Percentiles rank a stretch among this genome's conserved stretches.
phyloP scores from a whole-genome alignment of 2,888 invertebrate genomes.

The Caenorhabditis sp. region DNA sequence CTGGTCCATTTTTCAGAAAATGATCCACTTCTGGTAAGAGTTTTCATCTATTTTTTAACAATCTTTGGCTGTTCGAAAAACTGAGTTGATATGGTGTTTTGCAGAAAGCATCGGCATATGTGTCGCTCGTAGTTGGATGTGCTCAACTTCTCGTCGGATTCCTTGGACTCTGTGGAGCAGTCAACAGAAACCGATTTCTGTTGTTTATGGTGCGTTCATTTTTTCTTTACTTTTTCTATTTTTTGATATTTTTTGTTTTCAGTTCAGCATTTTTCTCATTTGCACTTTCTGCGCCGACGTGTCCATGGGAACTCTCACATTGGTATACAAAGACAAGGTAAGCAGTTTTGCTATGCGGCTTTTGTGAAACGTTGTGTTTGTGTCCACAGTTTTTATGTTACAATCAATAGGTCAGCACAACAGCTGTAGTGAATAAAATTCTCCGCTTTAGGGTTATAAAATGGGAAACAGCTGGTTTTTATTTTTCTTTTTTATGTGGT shows the following conservation, averaged over 20 bases:
- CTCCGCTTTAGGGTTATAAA: not conserved
- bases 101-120: slow-evolving; percentile 73
- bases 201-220: slow-evolving; percentile 72
- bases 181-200: slow-evolving; percentile 76
- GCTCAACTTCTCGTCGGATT: slow-evolving; percentile 78
- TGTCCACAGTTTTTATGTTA: slow-evolving; percentile 1
- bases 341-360: slow-evolving; percentile 7
- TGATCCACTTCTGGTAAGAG: slow-evolving; percentile 78
- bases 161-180: slow-evolving; percentile 79
- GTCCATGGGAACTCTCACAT: slow-evolving; percentile 72
- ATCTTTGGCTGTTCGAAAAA: no score
- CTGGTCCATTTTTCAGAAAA: slow-evolving; percentile 82
- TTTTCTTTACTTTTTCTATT: not conserved
- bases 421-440: slow-evolving; percentile 2
- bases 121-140: slow-evolving; percentile 73
- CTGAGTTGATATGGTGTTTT: no score
- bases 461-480: not conserved
- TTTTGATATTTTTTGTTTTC: slow-evolving; percentile 7
- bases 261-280: slow-evolving; percentile 75
- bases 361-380: not conserved
- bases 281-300: slow-evolving; percentile 74
- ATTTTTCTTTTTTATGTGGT: not conserved
- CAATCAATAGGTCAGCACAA: not conserved
- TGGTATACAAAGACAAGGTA: slow-evolving; percentile 76
- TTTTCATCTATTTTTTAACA: slow-evolving; percentile 1